Base-by-base conservation (phyloP, 92 coral and sea anemone genomes). In the Epizoanthus rinbou region DNA sequence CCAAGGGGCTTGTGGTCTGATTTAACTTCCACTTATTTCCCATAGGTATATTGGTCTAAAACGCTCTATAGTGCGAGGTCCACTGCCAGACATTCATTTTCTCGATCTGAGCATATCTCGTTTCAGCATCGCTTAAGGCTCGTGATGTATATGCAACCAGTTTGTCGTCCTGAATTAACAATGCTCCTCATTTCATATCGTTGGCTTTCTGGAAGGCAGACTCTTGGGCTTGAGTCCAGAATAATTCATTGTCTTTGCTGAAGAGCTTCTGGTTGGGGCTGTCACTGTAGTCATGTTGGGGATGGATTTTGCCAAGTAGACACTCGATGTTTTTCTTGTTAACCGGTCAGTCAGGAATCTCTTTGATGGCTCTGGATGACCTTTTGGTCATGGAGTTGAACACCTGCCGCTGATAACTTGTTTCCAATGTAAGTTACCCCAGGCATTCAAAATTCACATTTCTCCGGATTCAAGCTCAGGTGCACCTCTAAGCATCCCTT, bases 1-100 rank as follows among this genome's bases (percentile, higher is more conserved):
- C 83, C 90, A 18, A 90, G 50, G 53, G 90, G 88, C 70, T 90
- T 90, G 85, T 90, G 93, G 78, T 90, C 93, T 21, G 88, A 83
- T 35, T 87, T 82, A 3, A 78, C 86, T 57, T 80, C 74, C n/a
- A 90, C 88, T 15, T 50, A 57, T 80, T 82, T 86, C 22, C 93
- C 93, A 69, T 69, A 82, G 23, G 86, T 66, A 69, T 74, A 82
- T 37, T 82, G 87, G 84, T 86, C n/a, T 74, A 83, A 89, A 86
- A 14, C 86, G 82, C 56, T 89, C 89, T 67, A 89, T 67, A 89
- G 72, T 43, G 82, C 86, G 73, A 86, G 86, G n/a, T 64, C 83
- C 57, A 87, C 90, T 9, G 87, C 86, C 69, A 82, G 57, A 15
- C 57, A 86, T 37, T 82, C 90, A 28, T 28, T 28, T 87, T 82